Evolutionary conservation across 53 echinoderm and acorn worm species (phyloP).

Genomic region (Patiria pectinifera): DNA sequence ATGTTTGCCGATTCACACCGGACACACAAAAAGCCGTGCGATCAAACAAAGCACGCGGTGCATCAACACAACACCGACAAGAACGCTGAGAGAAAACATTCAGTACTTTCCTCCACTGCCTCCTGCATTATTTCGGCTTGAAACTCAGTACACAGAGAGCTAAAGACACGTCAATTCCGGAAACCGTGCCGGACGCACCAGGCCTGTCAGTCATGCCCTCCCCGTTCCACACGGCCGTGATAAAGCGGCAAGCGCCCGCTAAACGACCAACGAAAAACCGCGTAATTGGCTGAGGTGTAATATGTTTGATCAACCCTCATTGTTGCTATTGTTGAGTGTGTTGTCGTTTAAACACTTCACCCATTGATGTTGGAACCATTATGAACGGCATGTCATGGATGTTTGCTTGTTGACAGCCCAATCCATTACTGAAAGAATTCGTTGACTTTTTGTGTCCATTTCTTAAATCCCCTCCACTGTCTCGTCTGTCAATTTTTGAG

Average conservation of each 20-base stretch:
- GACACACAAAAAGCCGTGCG: not conserved
- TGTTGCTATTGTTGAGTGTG: constrained; percentile 39
- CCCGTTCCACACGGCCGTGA: too few relatives aligned
- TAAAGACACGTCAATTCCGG: not conserved
- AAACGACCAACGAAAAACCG: constrained; percentile 19
- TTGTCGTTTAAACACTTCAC: not conserved
- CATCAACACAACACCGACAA: constrained; percentile 10
- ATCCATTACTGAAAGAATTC: constrained; percentile 4
- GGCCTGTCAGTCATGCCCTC: constrained; percentile 41
- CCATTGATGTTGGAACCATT: not conserved
- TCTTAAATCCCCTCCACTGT: not conserved
- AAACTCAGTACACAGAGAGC: not conserved
- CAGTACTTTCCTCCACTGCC: not conserved
- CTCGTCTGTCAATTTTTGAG: not conserved
- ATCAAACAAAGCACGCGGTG: constrained; percentile 12
- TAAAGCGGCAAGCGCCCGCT: constrained; percentile 23
- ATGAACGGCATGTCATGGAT: not conserved
- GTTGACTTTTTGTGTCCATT: constrained; percentile 26
- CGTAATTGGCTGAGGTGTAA: constrained; percentile 52
- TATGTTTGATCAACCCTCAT: constrained; percentile 19
- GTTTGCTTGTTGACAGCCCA: constrained; percentile 12
- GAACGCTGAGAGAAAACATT: constrained; percentile 8
- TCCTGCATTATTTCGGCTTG: not conserved
- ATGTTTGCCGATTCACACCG: constrained; percentile 10
- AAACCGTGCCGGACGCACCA: not conserved